Evolutionary conservation across 2,888 invertebrate genomes (phyloP), one percentile per base, ranked within the genome.

Genomic region (Timema cristinae): DNA sequence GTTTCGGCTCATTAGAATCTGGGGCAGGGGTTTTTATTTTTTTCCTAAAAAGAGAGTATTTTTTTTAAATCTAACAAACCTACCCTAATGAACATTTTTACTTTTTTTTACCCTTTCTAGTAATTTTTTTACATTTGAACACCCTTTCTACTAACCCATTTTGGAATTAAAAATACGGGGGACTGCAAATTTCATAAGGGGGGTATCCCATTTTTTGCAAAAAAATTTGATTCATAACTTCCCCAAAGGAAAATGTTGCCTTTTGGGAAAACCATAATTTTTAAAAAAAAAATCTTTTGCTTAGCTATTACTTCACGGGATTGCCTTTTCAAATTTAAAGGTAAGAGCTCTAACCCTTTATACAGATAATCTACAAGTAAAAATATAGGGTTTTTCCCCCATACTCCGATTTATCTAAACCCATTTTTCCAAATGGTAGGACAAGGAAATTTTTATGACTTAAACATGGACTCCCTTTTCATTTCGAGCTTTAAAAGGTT

Each of bases 361-460:
- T 5, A 2, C 32, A 63, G 48, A 48, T 63, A 63, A n/a, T 63
- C 32, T 32, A 16, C 63, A 32, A 63, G 5, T 63, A 2, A 8
- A 32, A 63, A n/a, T n/a, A 32, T 2, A 47, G 48, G 10, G 63
- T 47, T 16, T 59, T 59, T 11, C 59, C 59, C 16, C 56, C 32
- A 63, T 63, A 48, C 48, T 63, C 63, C 13, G 63, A 32, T 63
- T 47, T n/a, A 32, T 63, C 63, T 63, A 48, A 8, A 47, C 47
- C 32, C 10, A 63, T 11, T n/a, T 47, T 48, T 13, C 48, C 47
- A 63, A 63, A 63, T 11, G 32, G 63, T 9, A 47, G 48, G 32
- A 47, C 61, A 61, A 48, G 63, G 5, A 63, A n/a, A n/a, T n/a
- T 48, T 32, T 32, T 6, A 7, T 63, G 63, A 48, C 9, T 9